Evolutionary conservation across 2,113 vertebrate genomes (phyloP), one percentile per base, ranked within the genome.

Genomic region (Phycodurus eques): DNA sequence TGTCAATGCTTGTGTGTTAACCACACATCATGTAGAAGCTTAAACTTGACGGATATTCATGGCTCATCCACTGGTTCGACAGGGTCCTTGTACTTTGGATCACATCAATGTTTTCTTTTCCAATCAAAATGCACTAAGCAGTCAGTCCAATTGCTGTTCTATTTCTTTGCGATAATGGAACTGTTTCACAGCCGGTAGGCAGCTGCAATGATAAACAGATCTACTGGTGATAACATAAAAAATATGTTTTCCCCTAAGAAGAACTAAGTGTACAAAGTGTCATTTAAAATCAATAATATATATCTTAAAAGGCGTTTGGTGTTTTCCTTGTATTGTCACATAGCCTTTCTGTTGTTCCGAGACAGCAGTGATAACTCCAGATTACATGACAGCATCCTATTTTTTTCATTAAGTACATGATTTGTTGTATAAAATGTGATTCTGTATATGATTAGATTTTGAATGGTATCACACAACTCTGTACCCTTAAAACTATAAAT

Each of bases 361-460:
- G 79, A 85, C 89, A 87, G 85, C 91, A 89, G 88, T 81, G 88
- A 90, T 93, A 92, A 89, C 82, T 89, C 87, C 88, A 91, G 85
- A 92, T 87, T 89, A 90, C 90, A 90, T 84, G 84, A 91, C 88
- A 89, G 82, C 90, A 88, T 90, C 92, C 89, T 94, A 92, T 93
- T 93, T 42, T 57, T 69, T 54, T 92, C 93, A 93, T 93, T 92
- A 87, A 91, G 78, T 80, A 92, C 76, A 89, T 72, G 77, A 89
- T 89, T 90, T 90, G 88, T 92, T 94, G 93, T 94, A 93, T 86
- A 93, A 92, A 91, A 86, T 80, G 88, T 92, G 87, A 90, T 88
- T 90, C 90, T 93, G 90, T 92, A 90, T 91, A 90, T 89, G 85
- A 87, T 91, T 92, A 93, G 90, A 89, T 87, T 91, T 92, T 90